Conservation (phyloP, 2,113 vertebrate genomes). For the Gymnorhina tibicen region DNA sequence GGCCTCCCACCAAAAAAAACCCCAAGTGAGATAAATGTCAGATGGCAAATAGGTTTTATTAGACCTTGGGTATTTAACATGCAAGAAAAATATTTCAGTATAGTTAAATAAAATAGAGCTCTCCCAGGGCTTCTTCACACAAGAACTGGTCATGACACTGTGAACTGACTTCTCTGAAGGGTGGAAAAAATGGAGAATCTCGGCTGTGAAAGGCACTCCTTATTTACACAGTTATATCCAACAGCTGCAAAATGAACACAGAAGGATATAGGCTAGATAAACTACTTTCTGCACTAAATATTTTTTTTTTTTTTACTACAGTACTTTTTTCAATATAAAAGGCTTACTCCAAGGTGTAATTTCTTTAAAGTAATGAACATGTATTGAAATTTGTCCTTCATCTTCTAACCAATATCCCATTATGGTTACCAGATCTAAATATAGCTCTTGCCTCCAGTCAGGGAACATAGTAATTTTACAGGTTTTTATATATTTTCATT, state of each 20-base stretch:
- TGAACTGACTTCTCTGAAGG: background rate
- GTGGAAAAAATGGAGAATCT: background rate
- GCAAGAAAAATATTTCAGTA: background rate
- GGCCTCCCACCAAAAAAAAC: background rate
- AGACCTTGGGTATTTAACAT: background rate
- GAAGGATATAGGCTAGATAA: background rate
- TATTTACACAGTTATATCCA: background rate
- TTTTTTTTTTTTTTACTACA: background rate
- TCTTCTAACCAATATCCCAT: conserved; percentile 50
- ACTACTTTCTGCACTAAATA: background rate
- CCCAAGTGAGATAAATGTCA: background rate
- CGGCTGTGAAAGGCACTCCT: background rate
- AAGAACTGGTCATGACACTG: background rate
- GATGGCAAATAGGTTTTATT: background rate
- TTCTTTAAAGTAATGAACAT: conserved; percentile 53
- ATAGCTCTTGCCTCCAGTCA: conserved; percentile 33
- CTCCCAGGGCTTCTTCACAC: background rate
- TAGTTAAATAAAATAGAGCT: background rate
- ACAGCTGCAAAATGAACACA: background rate
- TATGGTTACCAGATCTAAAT: conserved; percentile 56
- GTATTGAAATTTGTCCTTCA: conserved; percentile 45
- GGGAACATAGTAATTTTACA: conserved; percentile 49
- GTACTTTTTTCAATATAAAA: conserved; percentile 51
- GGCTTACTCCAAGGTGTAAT: conserved; percentile 32
- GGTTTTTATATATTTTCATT: conserved; percentile 61